phyloP scores from a whole-genome alignment of 2,888 invertebrate species.

The Polydrusus cervinus region DNA sequence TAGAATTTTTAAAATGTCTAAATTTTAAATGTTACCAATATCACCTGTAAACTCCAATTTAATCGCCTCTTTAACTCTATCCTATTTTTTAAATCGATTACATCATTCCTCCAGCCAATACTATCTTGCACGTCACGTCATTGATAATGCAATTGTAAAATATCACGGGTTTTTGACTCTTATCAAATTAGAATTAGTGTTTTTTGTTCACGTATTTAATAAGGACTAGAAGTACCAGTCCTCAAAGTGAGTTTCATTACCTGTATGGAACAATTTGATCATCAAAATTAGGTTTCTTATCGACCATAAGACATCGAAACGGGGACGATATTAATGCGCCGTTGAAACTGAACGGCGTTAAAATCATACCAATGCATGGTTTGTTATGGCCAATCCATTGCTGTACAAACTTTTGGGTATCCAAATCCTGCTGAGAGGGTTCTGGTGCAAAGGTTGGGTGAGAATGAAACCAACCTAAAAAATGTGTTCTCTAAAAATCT shows the following conservation, averaged over 20 bases:
- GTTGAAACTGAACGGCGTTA: conserved; percentile 78
- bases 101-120: no score
- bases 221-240: no score
- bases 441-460: conserved; percentile 82
- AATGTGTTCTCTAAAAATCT: not conserved
- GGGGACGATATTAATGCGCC: conserved; percentile 74
- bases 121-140: no score
- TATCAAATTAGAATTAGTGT: no score
- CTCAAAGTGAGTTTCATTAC: conserved; percentile 35
- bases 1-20: no score
- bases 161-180: no score
- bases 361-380: conserved; percentile 79
- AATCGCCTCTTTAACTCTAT: no score
- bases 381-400: conserved; percentile 73
- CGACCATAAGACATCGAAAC: conserved; percentile 74
- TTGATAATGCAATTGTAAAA: no score
- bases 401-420: conserved; percentile 78
- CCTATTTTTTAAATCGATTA: no score
- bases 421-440: conserved; percentile 81
- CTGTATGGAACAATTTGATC: conserved; percentile 73
- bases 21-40: no score
- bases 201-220: no score
- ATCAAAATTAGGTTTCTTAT: conserved; percentile 66
- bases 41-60: no score
- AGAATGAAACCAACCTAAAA: conserved; percentile 85